Conservation (phyloP, 2,797 vertebrate genomes). For the Megaceryle alcyon region DNA sequence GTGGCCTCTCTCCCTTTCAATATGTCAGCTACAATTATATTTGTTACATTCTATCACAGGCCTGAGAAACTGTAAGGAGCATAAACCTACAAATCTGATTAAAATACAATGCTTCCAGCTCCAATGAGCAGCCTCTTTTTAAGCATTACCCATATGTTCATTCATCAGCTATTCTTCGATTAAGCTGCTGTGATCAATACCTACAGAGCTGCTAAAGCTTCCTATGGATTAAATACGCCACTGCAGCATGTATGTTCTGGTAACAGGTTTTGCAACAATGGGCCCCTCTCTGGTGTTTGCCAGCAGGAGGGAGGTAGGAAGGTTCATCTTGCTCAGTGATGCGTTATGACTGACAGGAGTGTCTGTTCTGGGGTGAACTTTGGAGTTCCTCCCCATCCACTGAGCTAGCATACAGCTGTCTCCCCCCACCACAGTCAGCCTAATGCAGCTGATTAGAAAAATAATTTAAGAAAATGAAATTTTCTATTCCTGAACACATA, state of each 20-base stretch:
- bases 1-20: background rate
- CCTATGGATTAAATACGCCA: slow-evolving; percentile 7
- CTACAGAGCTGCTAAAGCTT: background rate
- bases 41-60: background rate
- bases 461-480: background rate
- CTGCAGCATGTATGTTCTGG: slow-evolving; percentile 8
- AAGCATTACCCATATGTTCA: background rate
- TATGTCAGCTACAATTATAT: slow-evolving; percentile 37
- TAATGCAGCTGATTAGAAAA: background rate
- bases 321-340: background rate
- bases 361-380: background rate
- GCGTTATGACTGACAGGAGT: background rate
- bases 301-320: slow-evolving; percentile 23
- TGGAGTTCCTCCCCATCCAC: background rate
- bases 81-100: background rate
- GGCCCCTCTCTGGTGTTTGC: background rate
- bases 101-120: background rate
- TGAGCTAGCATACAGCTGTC: background rate
- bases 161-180: background rate
- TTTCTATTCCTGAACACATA: background rate
- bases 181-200: slow-evolving; percentile 30
- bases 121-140: background rate
- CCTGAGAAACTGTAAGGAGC: slow-evolving; percentile 3
- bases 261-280: slow-evolving; percentile 32
- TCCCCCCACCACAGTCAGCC: background rate